These are phyloP conservation scores for Macroramphosus scolopax DNA, from an alignment of 2,797 vertebrate species.

Conservation along the genomic window DNA sequence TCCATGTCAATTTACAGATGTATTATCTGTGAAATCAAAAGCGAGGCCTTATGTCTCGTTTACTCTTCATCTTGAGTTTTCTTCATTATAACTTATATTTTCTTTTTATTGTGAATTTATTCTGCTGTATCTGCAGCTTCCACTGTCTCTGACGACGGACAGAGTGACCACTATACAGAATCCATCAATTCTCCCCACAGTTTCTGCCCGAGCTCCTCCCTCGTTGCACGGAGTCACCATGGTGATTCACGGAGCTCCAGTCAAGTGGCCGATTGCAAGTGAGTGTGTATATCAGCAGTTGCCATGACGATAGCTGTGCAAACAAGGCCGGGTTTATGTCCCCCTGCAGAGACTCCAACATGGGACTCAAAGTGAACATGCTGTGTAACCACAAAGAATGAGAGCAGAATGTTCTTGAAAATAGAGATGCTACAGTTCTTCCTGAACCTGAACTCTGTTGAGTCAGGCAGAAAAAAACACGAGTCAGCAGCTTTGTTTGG, in stretches of 20 bases:
- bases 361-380: background rate
- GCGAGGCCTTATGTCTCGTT: no score
- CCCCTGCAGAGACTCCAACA: conserved; percentile 4
- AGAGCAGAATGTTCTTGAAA: conserved; percentile 5
- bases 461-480: no score
- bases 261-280: conserved; percentile 59
- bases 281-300: conserved; percentile 59
- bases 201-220: conserved; percentile 44
- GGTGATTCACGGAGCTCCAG: conserved; percentile 54
- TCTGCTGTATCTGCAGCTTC: conserved; percentile 44
- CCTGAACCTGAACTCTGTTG: no score
- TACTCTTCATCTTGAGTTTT: background rate
- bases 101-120: no score
- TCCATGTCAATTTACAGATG: no score
- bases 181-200: conserved; percentile 13
- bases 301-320: conserved; percentile 29
- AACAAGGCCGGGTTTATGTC: conserved; percentile 39
- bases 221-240: conserved; percentile 5
- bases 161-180: conserved; percentile 4
- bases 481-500: no score
- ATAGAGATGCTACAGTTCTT: no score
- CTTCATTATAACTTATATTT: background rate
- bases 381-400: background rate
- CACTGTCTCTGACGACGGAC: conserved; percentile 55
- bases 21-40: background rate